A percentile compares a stretch with the other conserved stretches of the same genome.
Conservation (phyloP, 1,140 invertebrate species). For the Caenorhabditis latens region DNA sequence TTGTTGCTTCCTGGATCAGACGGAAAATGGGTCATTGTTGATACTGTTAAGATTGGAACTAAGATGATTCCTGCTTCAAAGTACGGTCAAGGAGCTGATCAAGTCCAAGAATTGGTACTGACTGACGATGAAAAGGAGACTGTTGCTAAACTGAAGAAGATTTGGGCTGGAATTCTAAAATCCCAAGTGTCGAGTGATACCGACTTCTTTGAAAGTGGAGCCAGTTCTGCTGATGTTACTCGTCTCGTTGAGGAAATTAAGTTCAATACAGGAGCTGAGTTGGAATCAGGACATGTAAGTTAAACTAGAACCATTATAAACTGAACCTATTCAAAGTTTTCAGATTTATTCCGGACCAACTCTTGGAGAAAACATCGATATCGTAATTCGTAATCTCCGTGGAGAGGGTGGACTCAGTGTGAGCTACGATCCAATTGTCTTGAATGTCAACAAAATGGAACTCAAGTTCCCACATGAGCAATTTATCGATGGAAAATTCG, state of each 20-base stretch:
- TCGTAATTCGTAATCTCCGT: constrained; percentile 83
- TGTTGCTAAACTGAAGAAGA: constrained; percentile 80
- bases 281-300: constrained; percentile 88
- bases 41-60: constrained; percentile 82
- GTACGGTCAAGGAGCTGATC: constrained; percentile 82
- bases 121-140: constrained; percentile 85
- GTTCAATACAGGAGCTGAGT: constrained; percentile 84
- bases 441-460: constrained; percentile 87
- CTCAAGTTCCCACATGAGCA: constrained; percentile 88
- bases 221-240: constrained; percentile 92
- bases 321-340: constrained; percentile 19
- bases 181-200: constrained; percentile 84
- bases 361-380: constrained; percentile 86
- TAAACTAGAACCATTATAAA: background rate
- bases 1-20: constrained; percentile 86
- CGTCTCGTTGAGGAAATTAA: constrained; percentile 91
- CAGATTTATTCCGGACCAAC: constrained; percentile 87
- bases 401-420: constrained; percentile 79
- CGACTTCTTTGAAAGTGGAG: constrained; percentile 92
- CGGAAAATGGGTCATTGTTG: constrained; percentile 84
- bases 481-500: constrained; percentile 91
- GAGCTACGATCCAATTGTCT: constrained; percentile 72
- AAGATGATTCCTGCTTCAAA: constrained; percentile 88
- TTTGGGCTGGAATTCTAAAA: constrained; percentile 83
- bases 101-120: constrained; percentile 82